These are phyloP conservation scores for Sebastes miniatus DNA, from an alignment of 2,797 vertebrate species.

Conservation along the genomic window DNA sequence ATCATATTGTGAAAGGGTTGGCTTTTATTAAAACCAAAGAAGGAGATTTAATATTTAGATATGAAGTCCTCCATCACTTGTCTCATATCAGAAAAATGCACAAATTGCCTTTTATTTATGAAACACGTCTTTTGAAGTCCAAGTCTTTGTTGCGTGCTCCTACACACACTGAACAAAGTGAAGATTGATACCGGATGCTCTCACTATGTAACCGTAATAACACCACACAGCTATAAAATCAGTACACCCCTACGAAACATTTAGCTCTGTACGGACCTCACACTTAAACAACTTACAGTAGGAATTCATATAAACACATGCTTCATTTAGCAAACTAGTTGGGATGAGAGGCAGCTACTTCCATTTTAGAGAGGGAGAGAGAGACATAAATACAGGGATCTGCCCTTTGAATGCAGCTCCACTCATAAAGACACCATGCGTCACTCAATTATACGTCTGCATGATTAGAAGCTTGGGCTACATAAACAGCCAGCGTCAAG, in stretches of 20 bases:
- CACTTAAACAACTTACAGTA: constrained; percentile 57
- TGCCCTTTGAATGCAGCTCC: constrained; percentile 85
- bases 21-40: constrained; percentile 8
- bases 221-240: constrained; percentile 44
- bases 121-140: background rate
- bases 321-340: constrained; percentile 53
- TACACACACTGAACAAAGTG: background rate
- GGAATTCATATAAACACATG: constrained; percentile 62
- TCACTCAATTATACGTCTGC: constrained; percentile 86
- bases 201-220: constrained; percentile 18
- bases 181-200: background rate
- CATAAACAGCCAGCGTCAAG: constrained; percentile 87
- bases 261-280: constrained; percentile 44
- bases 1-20: constrained; percentile 8
- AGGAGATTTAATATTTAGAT: background rate
- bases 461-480: constrained; percentile 88
- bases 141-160: background rate
- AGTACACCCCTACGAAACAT: constrained; percentile 31
- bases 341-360: constrained; percentile 58
- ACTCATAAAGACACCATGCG: constrained; percentile 85
- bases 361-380: constrained; percentile 64
- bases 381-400: constrained; percentile 83
- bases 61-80: background rate
- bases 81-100: background rate
- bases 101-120: background rate